Percentiles rank a stretch among this genome's conserved stretches.
These are phyloP conservation scores for Platerodrilus igneus DNA, from an alignment of 2,888 invertebrate species.

Conservation along the genomic window DNA sequence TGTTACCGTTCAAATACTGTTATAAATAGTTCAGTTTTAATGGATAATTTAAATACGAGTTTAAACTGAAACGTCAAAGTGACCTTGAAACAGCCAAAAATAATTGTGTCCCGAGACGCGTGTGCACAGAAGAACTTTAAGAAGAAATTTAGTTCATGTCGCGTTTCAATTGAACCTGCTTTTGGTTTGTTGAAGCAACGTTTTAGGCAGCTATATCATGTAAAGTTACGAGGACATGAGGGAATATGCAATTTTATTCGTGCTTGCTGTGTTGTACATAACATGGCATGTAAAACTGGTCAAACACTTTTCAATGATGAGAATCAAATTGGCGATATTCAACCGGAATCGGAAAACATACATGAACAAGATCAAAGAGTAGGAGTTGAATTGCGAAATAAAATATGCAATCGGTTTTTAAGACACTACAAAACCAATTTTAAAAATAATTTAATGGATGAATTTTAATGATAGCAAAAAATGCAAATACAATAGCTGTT, in stretches of 20 bases:
- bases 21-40: no score
- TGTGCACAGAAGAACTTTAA: slow-evolving; percentile 16
- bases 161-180: slow-evolving; percentile 16
- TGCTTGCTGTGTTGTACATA: slow-evolving; percentile 17
- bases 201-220: slow-evolving; percentile 15
- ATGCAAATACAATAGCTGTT: no score
- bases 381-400: background rate
- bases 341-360: background rate
- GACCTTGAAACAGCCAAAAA: no score
- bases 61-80: no score
- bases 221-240: slow-evolving; percentile 15
- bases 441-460: no score
- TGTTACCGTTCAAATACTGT: no score
- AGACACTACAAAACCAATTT: no score
- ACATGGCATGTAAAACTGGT: slow-evolving; percentile 5
- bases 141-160: slow-evolving; percentile 9
- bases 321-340: background rate
- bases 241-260: slow-evolving; percentile 11
- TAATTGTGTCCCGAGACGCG: no score
- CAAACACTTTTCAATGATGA: slow-evolving; percentile 5
- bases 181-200: slow-evolving; percentile 19
- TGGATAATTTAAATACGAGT: no score
- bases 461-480: no score
- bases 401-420: background rate
- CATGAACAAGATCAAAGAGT: background rate